phyloP scores from a whole-genome alignment of 1,140 invertebrate species.

The Aradophagus sp. region DNA sequence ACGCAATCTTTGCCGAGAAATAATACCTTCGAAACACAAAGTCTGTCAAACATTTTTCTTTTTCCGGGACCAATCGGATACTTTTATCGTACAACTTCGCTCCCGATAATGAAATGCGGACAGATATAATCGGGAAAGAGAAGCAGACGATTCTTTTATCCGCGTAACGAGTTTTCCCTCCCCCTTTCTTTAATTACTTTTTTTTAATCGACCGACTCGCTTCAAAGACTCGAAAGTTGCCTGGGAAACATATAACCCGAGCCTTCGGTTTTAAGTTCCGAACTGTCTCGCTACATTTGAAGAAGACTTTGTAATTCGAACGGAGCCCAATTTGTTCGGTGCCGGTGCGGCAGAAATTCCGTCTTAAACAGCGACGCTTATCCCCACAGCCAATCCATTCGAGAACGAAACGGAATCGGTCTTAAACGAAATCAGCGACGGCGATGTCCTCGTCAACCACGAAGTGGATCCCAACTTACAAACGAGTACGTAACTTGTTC shows the following conservation, averaged over 20 bases:
- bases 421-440: slow-evolving; percentile 73
- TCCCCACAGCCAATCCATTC: slow-evolving; percentile 65
- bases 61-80: slow-evolving; percentile 16
- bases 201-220: slow-evolving; percentile 29
- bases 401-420: slow-evolving; percentile 80
- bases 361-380: slow-evolving; percentile 51
- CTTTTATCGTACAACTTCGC: slow-evolving; percentile 3
- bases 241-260: slow-evolving; percentile 45
- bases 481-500: slow-evolving; percentile 76
- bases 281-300: slow-evolving; percentile 43
- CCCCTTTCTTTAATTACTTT: slow-evolving; percentile 2
- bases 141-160: slow-evolving; percentile 44
- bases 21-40: slow-evolving; percentile 31
- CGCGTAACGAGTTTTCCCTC: slow-evolving; percentile 34
- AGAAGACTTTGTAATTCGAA: slow-evolving; percentile 44
- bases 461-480: slow-evolving; percentile 77
- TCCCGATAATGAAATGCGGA: slow-evolving; percentile 37
- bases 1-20: no score
- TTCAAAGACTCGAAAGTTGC: slow-evolving; percentile 29
- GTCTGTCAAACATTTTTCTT: slow-evolving; percentile 27
- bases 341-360: slow-evolving; percentile 11
- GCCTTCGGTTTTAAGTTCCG: slow-evolving; percentile 31
- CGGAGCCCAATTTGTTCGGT: slow-evolving; percentile 39
- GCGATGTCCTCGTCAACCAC: slow-evolving; percentile 76
- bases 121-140: slow-evolving; percentile 41